Percentiles rank a stretch among this genome's conserved stretches.
These are phyloP conservation scores for Sebastiscus albofasciatus DNA, from an alignment of 2,797 vertebrate species.

Conservation along the genomic window DNA sequence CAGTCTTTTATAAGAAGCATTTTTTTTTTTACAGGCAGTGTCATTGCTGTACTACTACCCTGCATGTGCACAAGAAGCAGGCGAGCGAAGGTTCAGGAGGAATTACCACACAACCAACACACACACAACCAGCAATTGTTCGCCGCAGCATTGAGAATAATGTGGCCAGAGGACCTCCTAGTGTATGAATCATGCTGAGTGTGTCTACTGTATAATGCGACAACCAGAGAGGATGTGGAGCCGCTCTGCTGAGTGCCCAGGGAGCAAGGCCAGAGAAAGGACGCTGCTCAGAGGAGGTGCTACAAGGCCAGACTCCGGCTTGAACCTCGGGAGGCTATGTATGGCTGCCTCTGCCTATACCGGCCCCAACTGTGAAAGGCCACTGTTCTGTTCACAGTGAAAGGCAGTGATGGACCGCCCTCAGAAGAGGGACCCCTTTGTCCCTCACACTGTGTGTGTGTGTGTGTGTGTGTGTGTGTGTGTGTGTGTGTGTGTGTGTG, in stretches of 20 bases:
- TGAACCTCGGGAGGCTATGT: constrained; percentile 70
- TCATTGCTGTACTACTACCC: neutral
- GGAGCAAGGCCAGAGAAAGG: constrained; percentile 70
- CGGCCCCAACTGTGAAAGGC: constrained; percentile 78
- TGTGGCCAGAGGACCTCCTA: constrained; percentile 47
- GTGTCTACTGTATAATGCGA: constrained; percentile 72
- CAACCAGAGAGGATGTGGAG: constrained; percentile 66
- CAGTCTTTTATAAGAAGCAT: neutral
- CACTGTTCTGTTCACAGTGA: constrained; percentile 82
- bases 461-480: constrained; percentile 30
- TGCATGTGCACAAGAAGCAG: constrained; percentile 2
- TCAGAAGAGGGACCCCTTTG: constrained; percentile 82
- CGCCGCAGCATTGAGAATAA: constrained; percentile 47
- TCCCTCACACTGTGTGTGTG: constrained; percentile 55
- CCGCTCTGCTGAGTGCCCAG: constrained; percentile 53
- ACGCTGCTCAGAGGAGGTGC: constrained; percentile 66
- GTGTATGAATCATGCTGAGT: constrained; percentile 67
- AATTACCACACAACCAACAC: constrained; percentile 9
- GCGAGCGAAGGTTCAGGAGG: constrained; percentile 5
- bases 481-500: constrained; percentile 38
- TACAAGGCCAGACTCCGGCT: constrained; percentile 66
- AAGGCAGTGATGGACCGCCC: constrained; percentile 79
- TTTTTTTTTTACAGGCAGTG: neutral
- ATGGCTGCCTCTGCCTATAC: constrained; percentile 74
- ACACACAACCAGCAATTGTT: constrained; percentile 54